Percentiles rank a stretch among this genome's conserved stretches.
Evolutionary conservation across 1,140 invertebrate genomes (phyloP).

Genomic region (Leptonema lineaticorne): DNA sequence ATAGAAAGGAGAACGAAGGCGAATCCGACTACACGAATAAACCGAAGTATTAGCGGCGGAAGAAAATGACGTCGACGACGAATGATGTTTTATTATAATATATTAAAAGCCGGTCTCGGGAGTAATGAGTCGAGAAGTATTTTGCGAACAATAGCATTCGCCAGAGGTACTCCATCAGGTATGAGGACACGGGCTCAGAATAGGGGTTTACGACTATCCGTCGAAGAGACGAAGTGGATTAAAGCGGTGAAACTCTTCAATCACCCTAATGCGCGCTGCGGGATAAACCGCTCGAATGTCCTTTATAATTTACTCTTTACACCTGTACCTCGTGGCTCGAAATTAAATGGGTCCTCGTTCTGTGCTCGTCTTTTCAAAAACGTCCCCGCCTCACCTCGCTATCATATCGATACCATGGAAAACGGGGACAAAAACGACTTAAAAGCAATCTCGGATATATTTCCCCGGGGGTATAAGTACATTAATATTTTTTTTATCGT

Average conservation of each 20-base stretch:
- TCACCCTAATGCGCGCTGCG: constrained; percentile 34
- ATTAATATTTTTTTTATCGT: constrained; percentile 20
- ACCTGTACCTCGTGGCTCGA: constrained; percentile 29
- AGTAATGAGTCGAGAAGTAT: constrained; percentile 35
- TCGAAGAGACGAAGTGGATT: constrained; percentile 30
- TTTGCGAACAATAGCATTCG: constrained; percentile 22
- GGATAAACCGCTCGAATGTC: constrained; percentile 31
- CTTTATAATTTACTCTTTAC: constrained; percentile 33
- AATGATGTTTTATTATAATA: constrained; percentile 30
- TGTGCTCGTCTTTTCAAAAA: no score
- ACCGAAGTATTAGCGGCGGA: no score
- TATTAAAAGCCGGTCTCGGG: constrained; percentile 34
- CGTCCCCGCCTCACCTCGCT: no score
- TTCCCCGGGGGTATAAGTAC: constrained; percentile 32
- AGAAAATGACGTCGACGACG: no score
- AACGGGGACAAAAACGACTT: constrained; percentile 28
- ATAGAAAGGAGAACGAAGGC: no score
- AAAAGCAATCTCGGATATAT: constrained; percentile 33
- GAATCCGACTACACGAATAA: no score
- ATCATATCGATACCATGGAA: constrained; percentile 3
- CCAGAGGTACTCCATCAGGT: no score
- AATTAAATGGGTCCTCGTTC: constrained; percentile 25
- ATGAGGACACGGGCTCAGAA: background rate
- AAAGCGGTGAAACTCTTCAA: constrained; percentile 36
- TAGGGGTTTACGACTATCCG: background rate